Evolutionary conservation across 2,888 invertebrate species (phyloP).

Genomic region (Athalia cordata): DNA sequence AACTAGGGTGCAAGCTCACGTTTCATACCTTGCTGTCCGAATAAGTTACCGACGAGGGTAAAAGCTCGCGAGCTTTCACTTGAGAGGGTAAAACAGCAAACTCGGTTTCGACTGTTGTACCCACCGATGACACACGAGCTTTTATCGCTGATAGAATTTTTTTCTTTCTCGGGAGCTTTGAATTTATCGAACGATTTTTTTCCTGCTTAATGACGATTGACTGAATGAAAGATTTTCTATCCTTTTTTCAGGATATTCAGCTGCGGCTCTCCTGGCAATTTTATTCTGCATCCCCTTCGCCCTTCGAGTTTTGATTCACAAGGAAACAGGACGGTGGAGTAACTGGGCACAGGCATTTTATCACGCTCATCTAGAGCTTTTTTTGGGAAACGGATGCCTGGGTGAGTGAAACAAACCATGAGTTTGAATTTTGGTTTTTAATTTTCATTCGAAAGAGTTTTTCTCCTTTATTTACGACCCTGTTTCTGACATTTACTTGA

Average conservation of each 20-base stretch:
- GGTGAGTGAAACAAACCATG: slow-evolving; percentile 69
- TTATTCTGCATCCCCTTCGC: slow-evolving; percentile 82
- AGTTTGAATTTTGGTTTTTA: background rate
- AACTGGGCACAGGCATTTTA: slow-evolving; percentile 81
- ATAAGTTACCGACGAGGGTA: too few relatives aligned
- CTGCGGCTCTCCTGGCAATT: slow-evolving; percentile 84
- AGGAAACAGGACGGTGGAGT: slow-evolving; percentile 80
- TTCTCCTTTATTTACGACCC: too few relatives aligned
- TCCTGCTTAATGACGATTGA: background rate
- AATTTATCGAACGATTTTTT: too few relatives aligned
- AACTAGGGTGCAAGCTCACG: too few relatives aligned
- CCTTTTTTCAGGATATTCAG: slow-evolving; percentile 81
- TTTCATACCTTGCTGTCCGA: too few relatives aligned
- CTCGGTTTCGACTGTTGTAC: too few relatives aligned
- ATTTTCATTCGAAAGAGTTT: too few relatives aligned
- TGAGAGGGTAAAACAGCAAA: too few relatives aligned
- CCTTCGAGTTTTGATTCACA: slow-evolving; percentile 80
- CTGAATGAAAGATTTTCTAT: background rate
- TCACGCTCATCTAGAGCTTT: slow-evolving; percentile 82
- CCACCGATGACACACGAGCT: too few relatives aligned
- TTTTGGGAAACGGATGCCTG: slow-evolving; percentile 83
- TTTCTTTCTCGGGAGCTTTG: too few relatives aligned
- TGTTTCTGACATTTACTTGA: background rate
- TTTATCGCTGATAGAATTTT: too few relatives aligned
- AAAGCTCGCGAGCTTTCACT: too few relatives aligned